phyloP scores from a whole-genome alignment of 35 echinoderm and acorn worm species.

The Amphiura filiformis region DNA sequence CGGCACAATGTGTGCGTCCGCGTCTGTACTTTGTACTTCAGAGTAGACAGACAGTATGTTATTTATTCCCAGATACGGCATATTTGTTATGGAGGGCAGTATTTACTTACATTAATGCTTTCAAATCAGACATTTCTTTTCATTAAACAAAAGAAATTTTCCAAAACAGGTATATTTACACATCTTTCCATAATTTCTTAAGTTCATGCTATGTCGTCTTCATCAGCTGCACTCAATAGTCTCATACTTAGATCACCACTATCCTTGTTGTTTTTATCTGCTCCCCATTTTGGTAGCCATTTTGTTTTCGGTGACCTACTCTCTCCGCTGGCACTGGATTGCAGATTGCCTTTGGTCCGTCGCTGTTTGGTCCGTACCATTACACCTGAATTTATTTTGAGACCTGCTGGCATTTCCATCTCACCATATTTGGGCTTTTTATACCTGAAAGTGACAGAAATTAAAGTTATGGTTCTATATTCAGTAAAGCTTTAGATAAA shows the following conservation, averaged over 20 bases:
- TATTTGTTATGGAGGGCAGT: no score
- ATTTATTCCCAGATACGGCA: no score
- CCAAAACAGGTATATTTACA: no score
- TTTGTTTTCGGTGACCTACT: background rate
- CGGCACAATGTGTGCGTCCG: no score
- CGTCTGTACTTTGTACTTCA: no score
- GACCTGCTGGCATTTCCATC: background rate
- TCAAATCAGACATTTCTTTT: no score
- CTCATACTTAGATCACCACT: background rate
- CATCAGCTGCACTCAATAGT: background rate
- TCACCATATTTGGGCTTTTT: background rate
- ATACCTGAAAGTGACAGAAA: background rate
- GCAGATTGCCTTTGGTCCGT: background rate
- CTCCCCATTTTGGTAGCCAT: conserved; percentile 1
- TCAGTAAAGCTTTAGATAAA: no score
- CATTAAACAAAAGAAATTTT: no score
- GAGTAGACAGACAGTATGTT: no score
- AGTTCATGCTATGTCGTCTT: background rate
- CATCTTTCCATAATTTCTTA: no score
- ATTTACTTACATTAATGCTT: no score
- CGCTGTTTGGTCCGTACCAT: background rate
- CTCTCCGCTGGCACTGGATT: background rate
- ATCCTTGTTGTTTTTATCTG: background rate
- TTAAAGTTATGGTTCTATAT: no score
- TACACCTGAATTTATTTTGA: background rate